These are phyloP conservation scores for Anthrax anthrax DNA, from an alignment of 2,888 invertebrate genomes.

Conservation along the genomic window DNA sequence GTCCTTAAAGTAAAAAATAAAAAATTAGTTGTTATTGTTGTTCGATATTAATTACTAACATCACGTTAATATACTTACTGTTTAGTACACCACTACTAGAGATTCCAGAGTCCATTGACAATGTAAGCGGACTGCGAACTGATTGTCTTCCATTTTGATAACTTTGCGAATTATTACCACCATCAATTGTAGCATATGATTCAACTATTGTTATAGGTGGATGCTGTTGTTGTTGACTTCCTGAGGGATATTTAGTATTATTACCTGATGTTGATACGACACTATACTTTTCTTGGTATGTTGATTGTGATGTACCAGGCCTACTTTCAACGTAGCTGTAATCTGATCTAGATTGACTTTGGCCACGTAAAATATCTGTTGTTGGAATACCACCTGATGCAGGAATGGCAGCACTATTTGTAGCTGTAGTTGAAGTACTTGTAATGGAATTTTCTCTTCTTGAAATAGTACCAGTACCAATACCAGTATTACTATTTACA, in stretches of 20 bases:
- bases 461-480: no score
- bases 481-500: neutral
- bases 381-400: no score
- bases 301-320: slow-evolving; percentile 15
- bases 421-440: neutral
- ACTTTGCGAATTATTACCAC: slow-evolving; percentile 5
- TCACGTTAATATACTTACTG: slow-evolving; percentile 13
- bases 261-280: neutral
- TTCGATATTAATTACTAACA: neutral
- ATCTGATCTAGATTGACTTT: slow-evolving; percentile 5
- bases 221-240: slow-evolving; percentile 8
- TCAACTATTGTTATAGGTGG: slow-evolving; percentile 11
- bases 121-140: slow-evolving; percentile 48
- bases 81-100: slow-evolving; percentile 34
- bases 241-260: slow-evolving; percentile 11
- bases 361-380: slow-evolving; percentile 7
- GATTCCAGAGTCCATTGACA: slow-evolving; percentile 85
- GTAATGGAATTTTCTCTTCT: neutral
- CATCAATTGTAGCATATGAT: slow-evolving; percentile 12
- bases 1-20: slow-evolving; percentile 13
- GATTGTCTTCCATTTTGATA: slow-evolving; percentile 12
- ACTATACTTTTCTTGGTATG: slow-evolving; percentile 10
- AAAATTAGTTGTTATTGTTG: no score
- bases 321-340: slow-evolving; percentile 12
- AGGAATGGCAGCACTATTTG: neutral